Percentiles rank a stretch among this genome's conserved stretches.
These are phyloP conservation scores for Paracentrotus lividus DNA, from an alignment of 53 echinoderm and acorn worm genomes.

Conservation along the genomic window DNA sequence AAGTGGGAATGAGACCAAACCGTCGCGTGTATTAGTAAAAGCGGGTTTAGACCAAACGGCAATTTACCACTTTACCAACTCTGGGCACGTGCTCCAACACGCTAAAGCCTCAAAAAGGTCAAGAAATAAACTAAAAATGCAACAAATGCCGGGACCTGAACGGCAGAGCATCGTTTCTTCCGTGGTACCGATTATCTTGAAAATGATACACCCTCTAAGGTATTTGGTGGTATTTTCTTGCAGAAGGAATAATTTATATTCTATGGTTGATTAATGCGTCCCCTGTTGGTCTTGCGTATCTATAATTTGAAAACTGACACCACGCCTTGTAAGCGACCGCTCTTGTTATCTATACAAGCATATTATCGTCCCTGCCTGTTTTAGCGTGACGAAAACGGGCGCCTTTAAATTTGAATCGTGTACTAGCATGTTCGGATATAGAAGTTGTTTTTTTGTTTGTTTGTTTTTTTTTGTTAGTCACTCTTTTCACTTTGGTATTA, in stretches of 20 bases:
- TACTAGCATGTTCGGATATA: too few species aligned
- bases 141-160: background rate
- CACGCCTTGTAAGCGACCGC: background rate
- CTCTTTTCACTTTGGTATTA: too few species aligned
- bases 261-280: slow-evolving; percentile 8
- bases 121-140: slow-evolving; percentile 1
- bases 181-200: background rate
- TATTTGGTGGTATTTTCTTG: background rate
- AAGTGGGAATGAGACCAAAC: too few species aligned
- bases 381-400: too few species aligned
- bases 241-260: background rate
- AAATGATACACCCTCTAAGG: background rate
- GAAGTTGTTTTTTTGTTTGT: too few species aligned
- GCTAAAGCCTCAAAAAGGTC: background rate
- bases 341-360: background rate
- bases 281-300: background rate
- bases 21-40: too few species aligned
- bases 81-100: too few species aligned
- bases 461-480: too few species aligned
- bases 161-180: background rate
- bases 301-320: background rate
- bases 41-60: too few species aligned
- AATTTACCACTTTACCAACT: too few species aligned
- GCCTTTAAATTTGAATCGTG: too few species aligned
- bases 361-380: background rate